Conservation (phyloP, 2,113 vertebrate species). For the Callionymus lyra region DNA sequence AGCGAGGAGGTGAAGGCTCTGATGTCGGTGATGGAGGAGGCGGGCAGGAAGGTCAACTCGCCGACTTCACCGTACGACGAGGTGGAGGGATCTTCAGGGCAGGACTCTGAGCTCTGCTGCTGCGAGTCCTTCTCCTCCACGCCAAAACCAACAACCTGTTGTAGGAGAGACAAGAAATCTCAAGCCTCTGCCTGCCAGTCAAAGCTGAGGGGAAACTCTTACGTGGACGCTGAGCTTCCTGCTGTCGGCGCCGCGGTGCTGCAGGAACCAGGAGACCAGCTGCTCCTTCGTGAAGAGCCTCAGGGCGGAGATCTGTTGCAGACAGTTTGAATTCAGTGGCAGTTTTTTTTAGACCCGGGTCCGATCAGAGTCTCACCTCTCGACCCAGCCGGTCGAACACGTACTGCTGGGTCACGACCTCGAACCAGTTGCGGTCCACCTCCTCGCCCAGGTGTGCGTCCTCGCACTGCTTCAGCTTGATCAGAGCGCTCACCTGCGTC, state of each 20-base stretch:
- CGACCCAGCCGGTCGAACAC: slow-evolving; percentile 81
- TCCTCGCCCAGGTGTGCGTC: slow-evolving; percentile 93
- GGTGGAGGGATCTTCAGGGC: slow-evolving; percentile 37
- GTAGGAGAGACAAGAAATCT: neutral
- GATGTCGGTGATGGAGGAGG: slow-evolving; percentile 78
- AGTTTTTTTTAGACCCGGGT: no score
- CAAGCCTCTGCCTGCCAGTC: neutral
- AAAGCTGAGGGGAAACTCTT: slow-evolving; percentile 20
- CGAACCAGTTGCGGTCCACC: slow-evolving; percentile 92
- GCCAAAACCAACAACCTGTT: slow-evolving; percentile 87
- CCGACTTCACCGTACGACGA: slow-evolving; percentile 76
- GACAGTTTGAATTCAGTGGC: slow-evolving; percentile 1
- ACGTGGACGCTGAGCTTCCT: slow-evolving; percentile 90
- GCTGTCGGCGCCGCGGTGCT: slow-evolving; percentile 65
- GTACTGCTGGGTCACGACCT: slow-evolving; percentile 90
- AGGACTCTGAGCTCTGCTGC: slow-evolving; percentile 26
- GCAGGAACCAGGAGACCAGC: slow-evolving; percentile 79
- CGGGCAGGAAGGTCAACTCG: slow-evolving; percentile 74
- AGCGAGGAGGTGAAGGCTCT: slow-evolving; percentile 81
- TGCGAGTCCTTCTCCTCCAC: slow-evolving; percentile 66
- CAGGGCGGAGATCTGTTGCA: slow-evolving; percentile 79
- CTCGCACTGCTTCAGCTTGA: slow-evolving; percentile 93
- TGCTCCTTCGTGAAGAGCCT: slow-evolving; percentile 77
- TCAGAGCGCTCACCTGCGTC: slow-evolving; percentile 85
- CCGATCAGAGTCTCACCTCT: slow-evolving; percentile 66